Evolutionary conservation across 1,140 invertebrate species (phyloP).

Genomic region (Chlorops oryzae): DNA sequence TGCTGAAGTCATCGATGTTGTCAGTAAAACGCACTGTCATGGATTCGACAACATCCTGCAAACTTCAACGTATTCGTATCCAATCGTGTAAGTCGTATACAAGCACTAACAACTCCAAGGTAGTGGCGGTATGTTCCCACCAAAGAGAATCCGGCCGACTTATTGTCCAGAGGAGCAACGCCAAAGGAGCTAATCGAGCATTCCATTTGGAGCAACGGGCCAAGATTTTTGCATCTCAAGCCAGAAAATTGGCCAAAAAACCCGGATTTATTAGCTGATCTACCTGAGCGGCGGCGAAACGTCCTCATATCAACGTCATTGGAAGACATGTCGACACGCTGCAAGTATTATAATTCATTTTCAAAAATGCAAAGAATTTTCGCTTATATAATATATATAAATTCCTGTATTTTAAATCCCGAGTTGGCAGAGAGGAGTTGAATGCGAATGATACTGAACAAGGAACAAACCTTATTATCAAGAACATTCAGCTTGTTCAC

Average conservation of each 20-base stretch:
- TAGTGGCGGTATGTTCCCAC: slow-evolving; percentile 33
- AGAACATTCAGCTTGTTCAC: slow-evolving; percentile 4
- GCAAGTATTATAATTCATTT: slow-evolving; percentile 12
- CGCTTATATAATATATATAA: slow-evolving; percentile 3
- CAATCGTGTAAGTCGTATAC: slow-evolving; percentile 38
- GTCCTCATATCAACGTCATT: neutral
- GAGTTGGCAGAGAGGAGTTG: neutral
- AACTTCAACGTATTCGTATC: slow-evolving; percentile 27
- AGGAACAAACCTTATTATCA: slow-evolving; percentile 6
- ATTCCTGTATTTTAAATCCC: neutral
- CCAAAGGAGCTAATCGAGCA: neutral
- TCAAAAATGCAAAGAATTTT: slow-evolving; percentile 9
- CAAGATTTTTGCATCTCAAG: too few species aligned
- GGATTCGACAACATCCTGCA: slow-evolving; percentile 21
- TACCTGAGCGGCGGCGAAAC: neutral
- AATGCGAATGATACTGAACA: slow-evolving; percentile 1
- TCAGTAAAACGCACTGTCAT: slow-evolving; percentile 22
- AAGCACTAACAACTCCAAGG: slow-evolving; percentile 15
- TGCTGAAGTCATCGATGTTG: slow-evolving; percentile 19
- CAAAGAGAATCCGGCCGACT: slow-evolving; percentile 37
- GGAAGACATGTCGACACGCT: neutral
- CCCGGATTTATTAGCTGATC: too few species aligned
- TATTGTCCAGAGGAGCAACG: slow-evolving; percentile 25
- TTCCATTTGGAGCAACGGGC: neutral
- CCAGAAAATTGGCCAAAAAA: too few species aligned